Evolutionary conservation across 1,140 invertebrate genomes (phyloP).

Genomic region (Drosophila burlai): DNA sequence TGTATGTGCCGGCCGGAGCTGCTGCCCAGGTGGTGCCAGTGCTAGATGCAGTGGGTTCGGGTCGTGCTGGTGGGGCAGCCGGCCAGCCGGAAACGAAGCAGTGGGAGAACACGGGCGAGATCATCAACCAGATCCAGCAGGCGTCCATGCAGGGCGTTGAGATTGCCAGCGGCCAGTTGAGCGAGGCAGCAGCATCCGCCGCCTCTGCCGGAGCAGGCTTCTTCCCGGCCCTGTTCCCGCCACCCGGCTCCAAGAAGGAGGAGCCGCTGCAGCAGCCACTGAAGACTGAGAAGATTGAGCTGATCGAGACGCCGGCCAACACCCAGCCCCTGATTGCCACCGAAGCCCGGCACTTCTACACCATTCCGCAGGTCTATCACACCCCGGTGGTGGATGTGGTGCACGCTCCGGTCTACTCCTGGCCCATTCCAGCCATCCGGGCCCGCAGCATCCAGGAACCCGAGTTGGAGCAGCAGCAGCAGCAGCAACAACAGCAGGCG

Average conservation of each 20-base stretch:
- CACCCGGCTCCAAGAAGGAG: slow-evolving; percentile 41
- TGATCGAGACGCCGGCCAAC: slow-evolving; percentile 76
- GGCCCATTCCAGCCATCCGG: slow-evolving; percentile 72
- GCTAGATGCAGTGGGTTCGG: slow-evolving; percentile 52
- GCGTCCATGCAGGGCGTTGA: slow-evolving; percentile 59
- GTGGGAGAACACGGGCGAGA: slow-evolving; percentile 50
- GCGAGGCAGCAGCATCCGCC: slow-evolving; percentile 65
- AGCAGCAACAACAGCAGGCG: slow-evolving; percentile 27
- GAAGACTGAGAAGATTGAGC: slow-evolving; percentile 59
- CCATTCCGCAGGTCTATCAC: slow-evolving; percentile 70
- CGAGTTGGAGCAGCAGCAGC: slow-evolving; percentile 35
- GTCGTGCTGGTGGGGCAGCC: slow-evolving; percentile 48
- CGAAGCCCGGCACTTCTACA: slow-evolving; percentile 72
- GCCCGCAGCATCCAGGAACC: slow-evolving; percentile 70
- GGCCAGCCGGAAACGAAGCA: slow-evolving; percentile 54
- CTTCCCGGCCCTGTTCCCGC: slow-evolving; percentile 66
- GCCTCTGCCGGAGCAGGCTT: slow-evolving; percentile 66
- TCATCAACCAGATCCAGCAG: slow-evolving; percentile 63
- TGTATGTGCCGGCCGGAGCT: slow-evolving; percentile 74
- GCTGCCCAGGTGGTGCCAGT: slow-evolving; percentile 69
- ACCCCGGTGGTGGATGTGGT: slow-evolving; percentile 76
- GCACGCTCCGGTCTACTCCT: slow-evolving; percentile 65
- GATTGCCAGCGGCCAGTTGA: slow-evolving; percentile 55
- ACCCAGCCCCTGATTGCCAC: slow-evolving; percentile 66
- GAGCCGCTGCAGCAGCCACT: slow-evolving; percentile 32